Percentiles rank a stretch among this genome's conserved stretches.
Evolutionary conservation across 2,113 vertebrate genomes (phyloP).

Genomic region (Syrrhaptes paradoxus): DNA sequence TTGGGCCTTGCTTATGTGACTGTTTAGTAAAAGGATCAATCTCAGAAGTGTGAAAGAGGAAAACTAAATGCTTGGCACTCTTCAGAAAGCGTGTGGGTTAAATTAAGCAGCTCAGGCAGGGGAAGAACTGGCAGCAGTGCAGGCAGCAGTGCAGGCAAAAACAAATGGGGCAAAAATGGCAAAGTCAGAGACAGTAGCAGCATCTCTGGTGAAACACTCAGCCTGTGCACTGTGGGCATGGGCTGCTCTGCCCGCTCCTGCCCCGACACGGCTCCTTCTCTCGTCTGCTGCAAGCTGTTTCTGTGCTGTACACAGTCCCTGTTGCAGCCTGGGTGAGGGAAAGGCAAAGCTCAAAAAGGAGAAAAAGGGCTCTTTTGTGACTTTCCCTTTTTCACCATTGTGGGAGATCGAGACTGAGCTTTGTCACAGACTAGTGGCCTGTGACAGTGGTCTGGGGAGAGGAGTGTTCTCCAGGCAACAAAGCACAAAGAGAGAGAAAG

Average conservation of each 20-base stretch:
- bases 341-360: not conserved
- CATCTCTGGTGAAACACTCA: not conserved
- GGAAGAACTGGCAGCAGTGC: not conserved
- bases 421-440: constrained; percentile 60
- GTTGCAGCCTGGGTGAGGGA: not conserved
- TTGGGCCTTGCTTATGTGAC: not conserved
- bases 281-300: not conserved
- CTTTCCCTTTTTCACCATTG: constrained; percentile 48
- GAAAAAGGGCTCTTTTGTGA: constrained; percentile 43
- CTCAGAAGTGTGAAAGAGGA: not conserved
- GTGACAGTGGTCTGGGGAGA: constrained; percentile 53
- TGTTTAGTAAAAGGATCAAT: not conserved
- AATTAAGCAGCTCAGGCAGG: not conserved
- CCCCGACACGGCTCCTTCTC: not conserved
- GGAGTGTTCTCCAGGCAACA: constrained; percentile 39
- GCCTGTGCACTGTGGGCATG: not conserved
- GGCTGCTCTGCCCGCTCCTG: not conserved
- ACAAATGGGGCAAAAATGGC: not conserved
- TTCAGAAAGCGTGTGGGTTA: not conserved
- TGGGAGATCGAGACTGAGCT: constrained; percentile 62
- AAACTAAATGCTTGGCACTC: not conserved
- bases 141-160: not conserved
- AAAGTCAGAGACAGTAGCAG: not conserved
- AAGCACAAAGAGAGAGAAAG: constrained; percentile 25
- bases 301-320: not conserved